Percentiles rank a stretch among this genome's conserved stretches.
Conservation (phyloP, 2,113 vertebrate species). For the Oenanthe oenanthe region DNA sequence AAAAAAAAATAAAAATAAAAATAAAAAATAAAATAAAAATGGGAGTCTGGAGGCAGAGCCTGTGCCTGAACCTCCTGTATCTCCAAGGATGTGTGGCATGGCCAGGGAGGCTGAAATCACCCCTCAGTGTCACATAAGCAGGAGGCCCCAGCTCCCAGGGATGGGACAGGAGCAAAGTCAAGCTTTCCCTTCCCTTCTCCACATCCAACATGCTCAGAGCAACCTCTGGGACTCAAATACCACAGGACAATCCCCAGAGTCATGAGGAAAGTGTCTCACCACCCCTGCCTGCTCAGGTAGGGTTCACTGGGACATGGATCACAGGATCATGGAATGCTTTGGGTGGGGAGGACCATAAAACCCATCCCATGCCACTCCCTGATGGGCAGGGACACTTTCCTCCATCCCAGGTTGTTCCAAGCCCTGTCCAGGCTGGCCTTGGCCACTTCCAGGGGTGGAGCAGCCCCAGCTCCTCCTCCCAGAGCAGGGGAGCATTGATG, state of each 20-base stretch:
- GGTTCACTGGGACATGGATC: background rate
- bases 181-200: background rate
- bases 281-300: background rate
- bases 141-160: background rate
- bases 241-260: accelerated
- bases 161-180: too few relatives aligned
- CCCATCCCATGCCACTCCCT: background rate
- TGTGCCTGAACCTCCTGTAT: background rate
- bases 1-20: too few relatives aligned
- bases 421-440: background rate
- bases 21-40: background rate
- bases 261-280: accelerated
- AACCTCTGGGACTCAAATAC: background rate
- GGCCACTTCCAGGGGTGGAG: background rate
- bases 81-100: background rate
- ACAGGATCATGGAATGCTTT: background rate
- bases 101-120: background rate
- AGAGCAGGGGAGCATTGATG: background rate
- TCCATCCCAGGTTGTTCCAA: background rate
- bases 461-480: background rate
- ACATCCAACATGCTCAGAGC: background rate
- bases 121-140: background rate
- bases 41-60: background rate
- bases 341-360: background rate
- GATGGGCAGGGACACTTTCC: background rate